These are phyloP conservation scores for Hirundichthys speculiger DNA, from an alignment of 2,113 vertebrate species.

Conservation along the genomic window DNA sequence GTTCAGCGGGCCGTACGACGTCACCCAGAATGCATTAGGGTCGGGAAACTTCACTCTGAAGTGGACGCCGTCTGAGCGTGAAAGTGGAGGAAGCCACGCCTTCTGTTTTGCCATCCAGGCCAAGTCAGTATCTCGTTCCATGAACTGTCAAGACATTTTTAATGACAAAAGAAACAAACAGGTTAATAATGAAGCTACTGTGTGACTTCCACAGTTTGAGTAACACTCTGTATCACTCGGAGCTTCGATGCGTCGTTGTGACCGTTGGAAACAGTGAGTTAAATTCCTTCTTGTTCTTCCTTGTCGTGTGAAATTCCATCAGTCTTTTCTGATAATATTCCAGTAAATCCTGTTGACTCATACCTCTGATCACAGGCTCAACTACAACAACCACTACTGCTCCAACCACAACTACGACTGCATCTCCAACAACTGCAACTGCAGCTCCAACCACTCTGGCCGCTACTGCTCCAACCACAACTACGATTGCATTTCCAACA, in stretches of 20 bases:
- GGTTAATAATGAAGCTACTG: background rate
- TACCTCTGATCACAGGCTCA: background rate
- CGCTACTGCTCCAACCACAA: background rate
- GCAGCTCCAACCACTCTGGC: too few species aligned
- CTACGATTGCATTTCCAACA: background rate
- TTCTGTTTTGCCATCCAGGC: conserved; percentile 48
- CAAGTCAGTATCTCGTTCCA: conserved; percentile 18
- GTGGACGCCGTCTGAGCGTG: conserved; percentile 25
- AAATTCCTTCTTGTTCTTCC: background rate
- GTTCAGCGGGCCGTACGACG: conserved; percentile 6
- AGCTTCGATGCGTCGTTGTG: background rate
- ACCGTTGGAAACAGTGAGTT: background rate
- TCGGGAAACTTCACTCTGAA: conserved; percentile 6
- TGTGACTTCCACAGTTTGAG: background rate
- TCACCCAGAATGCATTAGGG: rapidly evolving
- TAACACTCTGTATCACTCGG: background rate
- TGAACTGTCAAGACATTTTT: too few species aligned
- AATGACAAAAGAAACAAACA: too few species aligned
- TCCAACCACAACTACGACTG: too few species aligned
- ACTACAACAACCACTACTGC: background rate
- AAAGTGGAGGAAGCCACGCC: conserved; percentile 21
- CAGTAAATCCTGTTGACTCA: background rate
- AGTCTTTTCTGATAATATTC: background rate
- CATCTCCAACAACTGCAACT: too few species aligned
- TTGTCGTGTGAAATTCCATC: background rate